Evolutionary conservation across 2,113 vertebrate genomes (phyloP).

Genomic region (Sebastes schlegelii): DNA sequence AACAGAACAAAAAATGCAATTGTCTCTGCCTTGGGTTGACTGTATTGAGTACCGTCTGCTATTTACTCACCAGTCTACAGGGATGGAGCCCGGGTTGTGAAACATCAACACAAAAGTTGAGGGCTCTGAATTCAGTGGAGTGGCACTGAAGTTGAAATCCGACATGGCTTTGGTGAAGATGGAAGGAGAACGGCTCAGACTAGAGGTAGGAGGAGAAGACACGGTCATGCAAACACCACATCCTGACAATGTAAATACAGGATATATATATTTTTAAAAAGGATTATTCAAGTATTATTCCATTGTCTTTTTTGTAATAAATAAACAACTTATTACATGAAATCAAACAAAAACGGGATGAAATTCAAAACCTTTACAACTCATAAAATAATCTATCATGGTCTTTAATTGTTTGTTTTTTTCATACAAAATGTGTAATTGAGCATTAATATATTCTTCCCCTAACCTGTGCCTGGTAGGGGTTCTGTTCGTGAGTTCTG

Average conservation of each 20-base stretch:
- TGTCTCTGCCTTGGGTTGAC: neutral
- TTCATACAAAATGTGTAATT: neutral
- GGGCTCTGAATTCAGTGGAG: slow-evolving; percentile 84
- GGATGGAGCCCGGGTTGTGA: slow-evolving; percentile 87
- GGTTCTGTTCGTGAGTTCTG: slow-evolving; percentile 84
- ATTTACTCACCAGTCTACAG: slow-evolving; percentile 88
- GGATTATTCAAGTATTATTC: neutral
- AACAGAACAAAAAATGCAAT: neutral
- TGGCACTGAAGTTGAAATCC: slow-evolving; percentile 91
- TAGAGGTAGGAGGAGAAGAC: slow-evolving; percentile 57
- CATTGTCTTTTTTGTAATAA: neutral
- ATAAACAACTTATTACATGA: neutral
- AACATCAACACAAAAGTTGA: slow-evolving; percentile 86
- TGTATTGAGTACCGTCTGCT: neutral
- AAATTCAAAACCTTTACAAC: neutral
- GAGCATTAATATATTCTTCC: neutral
- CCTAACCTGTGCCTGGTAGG: slow-evolving; percentile 88
- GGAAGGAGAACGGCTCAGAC: slow-evolving; percentile 79
- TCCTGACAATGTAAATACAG: neutral
- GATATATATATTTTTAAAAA: neutral
- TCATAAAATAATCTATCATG: neutral
- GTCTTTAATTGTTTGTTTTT: neutral
- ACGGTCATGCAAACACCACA: neutral
- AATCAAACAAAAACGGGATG: neutral
- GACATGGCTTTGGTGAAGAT: slow-evolving; percentile 85